Evolutionary conservation across 1,140 invertebrate species (phyloP), one percentile per base, ranked within the genome.

Genomic region (Platyura marginata): DNA sequence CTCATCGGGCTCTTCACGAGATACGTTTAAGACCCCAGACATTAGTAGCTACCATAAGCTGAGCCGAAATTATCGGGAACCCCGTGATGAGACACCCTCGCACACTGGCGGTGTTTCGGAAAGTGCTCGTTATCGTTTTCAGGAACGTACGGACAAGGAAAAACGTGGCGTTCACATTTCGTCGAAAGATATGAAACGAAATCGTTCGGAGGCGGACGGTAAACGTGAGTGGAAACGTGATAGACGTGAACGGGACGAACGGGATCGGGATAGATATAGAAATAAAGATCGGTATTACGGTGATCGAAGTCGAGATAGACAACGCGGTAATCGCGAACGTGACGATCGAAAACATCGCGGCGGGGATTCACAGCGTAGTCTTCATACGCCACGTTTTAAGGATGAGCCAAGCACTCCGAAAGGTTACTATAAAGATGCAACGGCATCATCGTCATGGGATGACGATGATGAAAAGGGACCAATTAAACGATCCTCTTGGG

Each of bases 41-140:
- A 52, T 45, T 13, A 62, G 47, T n/a, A 68, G 58, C 43, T 53
- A 51, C 23, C 64, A 50, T 2, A 68, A 61, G 39, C 60, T 67
- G 19, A 68, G 61, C 41, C 59, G 85, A 48, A 76, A 83, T 59
- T 89, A 91, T 54, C 67, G 91, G 42, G 64, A 72, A 44, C 66
- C 77, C 8, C 71, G 77, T 50, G 77, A 82, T 51, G 92, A 96
- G 65, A 95, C 91, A 6, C 92, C 92, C 1, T 86, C 90, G 1
- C 76, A 95, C 54, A 92, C 90, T 3, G 90, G 89, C 29, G 90
- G 91, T 20, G 79, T 95, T 2, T 84, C 80, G 32, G 71, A 74
- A 42, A 77, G 82, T 57, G 87, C 86, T 0, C 67, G 74, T 47
- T 72, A 79, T 51, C 69, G 79, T 47, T 66, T 85, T 47, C 62